Base-by-base conservation (phyloP, 2,888 invertebrate genomes). In the Drosophila nigricruria region DNA sequence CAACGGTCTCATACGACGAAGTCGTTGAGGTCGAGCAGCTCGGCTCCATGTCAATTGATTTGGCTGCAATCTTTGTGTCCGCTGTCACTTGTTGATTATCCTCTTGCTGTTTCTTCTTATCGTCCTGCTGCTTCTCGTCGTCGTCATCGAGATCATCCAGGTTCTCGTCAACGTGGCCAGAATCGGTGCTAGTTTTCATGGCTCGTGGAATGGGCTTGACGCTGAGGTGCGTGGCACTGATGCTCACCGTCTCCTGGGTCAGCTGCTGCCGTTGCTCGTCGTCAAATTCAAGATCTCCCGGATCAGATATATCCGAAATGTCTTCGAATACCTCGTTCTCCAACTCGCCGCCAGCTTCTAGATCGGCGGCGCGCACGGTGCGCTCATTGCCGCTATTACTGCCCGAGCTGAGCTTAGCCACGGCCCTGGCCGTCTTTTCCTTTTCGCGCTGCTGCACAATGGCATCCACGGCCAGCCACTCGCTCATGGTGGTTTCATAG, bases 381-480 rank as follows among this genome's bases (percentile, higher is more conserved):
- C 94, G 91, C 70, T 94, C 94, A 27, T 91, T 91, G 70, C 94
- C 93, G 66, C 93, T 95, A 89, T 92, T 95, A 68, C 96, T 96
- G 88, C 96, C 97, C 20, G 96, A 95, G 60, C 96, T 96, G n/a
- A 97, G 93, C 89, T 97, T 96, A 8, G 97, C 97, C 57, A 97
- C 95, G 43, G 97, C 97, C 12, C 96, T 96, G 0, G 97, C 97
- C 70, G 97, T 96, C 47, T 95, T 96, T 91, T 97, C 97, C 71
- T 96, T 95, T 85, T 98, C 97, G 9, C 95, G 93, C 90, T 97
- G 97, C 54, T 95, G 93, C 0, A 98, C 97, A 73, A 98, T 98
- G 0, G 98, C 98, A 91, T 99, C 98, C 0, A 98, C 97, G 0
- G 98, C 97, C 69, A 98, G 92, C 98, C 98, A 98, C 92, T 98